Evolutionary conservation across 2,888 invertebrate genomes (phyloP).

Genomic region (Hypomecis punctinalis): DNA sequence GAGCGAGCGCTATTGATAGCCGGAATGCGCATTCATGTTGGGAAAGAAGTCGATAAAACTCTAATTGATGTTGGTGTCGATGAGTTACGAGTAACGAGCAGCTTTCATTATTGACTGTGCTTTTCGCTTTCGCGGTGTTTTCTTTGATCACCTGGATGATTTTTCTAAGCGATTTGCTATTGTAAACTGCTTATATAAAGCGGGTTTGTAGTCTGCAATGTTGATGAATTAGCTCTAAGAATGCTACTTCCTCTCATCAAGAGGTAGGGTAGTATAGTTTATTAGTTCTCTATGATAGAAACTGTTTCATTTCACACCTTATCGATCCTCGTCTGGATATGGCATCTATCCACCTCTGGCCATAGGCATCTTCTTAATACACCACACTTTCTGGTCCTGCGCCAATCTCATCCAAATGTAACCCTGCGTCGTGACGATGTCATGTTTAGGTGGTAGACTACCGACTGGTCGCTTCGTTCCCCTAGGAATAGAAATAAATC

Average conservation of each 20-base stretch:
- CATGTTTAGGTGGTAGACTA: too few species aligned
- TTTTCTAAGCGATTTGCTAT: not conserved
- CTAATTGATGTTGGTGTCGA: constrained; percentile 24
- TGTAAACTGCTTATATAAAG: not conserved
- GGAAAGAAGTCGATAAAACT: constrained; percentile 30
- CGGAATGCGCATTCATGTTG: constrained; percentile 28
- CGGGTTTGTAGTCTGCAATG: not conserved
- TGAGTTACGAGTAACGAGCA: constrained; percentile 12
- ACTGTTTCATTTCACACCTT: too few species aligned
- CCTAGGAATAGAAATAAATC: not conserved
- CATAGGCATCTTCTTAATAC: too few species aligned
- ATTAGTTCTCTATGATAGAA: too few species aligned
- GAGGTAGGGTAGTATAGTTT: too few species aligned
- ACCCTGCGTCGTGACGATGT: too few species aligned
- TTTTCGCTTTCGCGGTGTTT: constrained; percentile 4
- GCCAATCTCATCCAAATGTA: too few species aligned
- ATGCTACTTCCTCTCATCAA: too few species aligned
- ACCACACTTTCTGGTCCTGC: too few species aligned
- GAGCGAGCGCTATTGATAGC: constrained; percentile 23
- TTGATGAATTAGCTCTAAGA: not conserved
- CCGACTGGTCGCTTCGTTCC: too few species aligned
- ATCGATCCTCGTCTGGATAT: too few species aligned
- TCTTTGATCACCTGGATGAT: constrained; percentile 10
- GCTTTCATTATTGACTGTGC: constrained; percentile 10
- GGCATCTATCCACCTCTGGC: too few species aligned